Evolutionary conservation across 2,797 vertebrate species (phyloP), one percentile per base, ranked within the genome.

Genomic region (Poeciliopsis turneri): DNA sequence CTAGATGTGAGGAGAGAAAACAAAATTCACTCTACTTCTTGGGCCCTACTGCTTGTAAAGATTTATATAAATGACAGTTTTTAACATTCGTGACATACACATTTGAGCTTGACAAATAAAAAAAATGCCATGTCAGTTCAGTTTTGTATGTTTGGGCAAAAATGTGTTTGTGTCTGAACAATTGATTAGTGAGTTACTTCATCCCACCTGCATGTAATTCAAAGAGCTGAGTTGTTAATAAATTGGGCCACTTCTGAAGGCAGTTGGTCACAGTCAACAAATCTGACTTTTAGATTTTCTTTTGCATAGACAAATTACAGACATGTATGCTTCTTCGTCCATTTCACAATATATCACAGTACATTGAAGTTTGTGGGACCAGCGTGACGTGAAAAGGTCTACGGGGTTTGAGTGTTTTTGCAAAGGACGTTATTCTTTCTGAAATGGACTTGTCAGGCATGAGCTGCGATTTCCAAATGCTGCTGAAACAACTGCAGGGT

Each of bases 1-100:
- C 64, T 87, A 1, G 30, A 57, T 1, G 28, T 61, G 79, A 80
- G 76, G 2, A 69, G 45, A 25, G 47, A 23, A 68, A 12, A 13
- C 20, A 2, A 41, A 13, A 25, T 68, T 68, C 10, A 3, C 36
- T 68, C 20, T 25, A 12, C 55, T 57, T 61, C 57, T 33, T 61
- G 15, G 57, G 15, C 2, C 11, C 1, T 69, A 45, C 8, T 69
- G 6, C 25, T 13, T 69, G 5, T 25, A n/a, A 69, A n/a, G 25
- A n/a, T 25, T n/a, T 5, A 68, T 23, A 10, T 20, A 3, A 20
- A 39, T 68, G 36, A 41, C 11, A 25, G 36, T 39, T 41, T 68
- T 25, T 15, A 25, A 43, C 10, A 25, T 41, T 51, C 25, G 49
- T 53, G 20, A 53, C 49, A 53, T 25, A 10, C 23, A 23, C 9